These are phyloP conservation scores for Penaeus japonicus DNA, from an alignment of 1,140 invertebrate species.

Conservation along the genomic window DNA sequence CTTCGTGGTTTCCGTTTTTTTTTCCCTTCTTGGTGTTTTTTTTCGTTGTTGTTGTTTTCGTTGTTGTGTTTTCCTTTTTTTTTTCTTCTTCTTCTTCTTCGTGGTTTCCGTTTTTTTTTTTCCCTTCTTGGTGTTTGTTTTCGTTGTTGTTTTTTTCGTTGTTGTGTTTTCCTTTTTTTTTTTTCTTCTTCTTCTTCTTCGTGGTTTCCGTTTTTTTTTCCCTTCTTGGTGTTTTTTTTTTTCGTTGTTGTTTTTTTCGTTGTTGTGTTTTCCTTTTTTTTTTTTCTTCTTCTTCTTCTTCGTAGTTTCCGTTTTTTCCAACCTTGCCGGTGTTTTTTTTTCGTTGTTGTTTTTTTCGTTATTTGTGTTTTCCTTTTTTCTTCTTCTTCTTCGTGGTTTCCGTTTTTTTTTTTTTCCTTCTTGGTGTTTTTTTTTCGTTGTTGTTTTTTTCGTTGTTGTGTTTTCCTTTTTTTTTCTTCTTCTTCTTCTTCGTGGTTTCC, in stretches of 20 bases:
- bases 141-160: too few relatives aligned
- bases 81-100: too few relatives aligned
- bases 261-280: too few relatives aligned
- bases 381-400: not conserved
- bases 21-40: not conserved
- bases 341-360: not conserved
- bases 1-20: too few relatives aligned
- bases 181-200: too few relatives aligned
- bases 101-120: conserved; percentile 11
- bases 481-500: not conserved
- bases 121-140: too few relatives aligned
- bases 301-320: not conserved
- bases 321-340: not conserved
- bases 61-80: not conserved
- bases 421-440: not conserved
- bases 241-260: not conserved
- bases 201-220: too few relatives aligned
- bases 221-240: not conserved
- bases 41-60: not conserved
- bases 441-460: not conserved
- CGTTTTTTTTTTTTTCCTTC: not conserved
- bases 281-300: too few relatives aligned
- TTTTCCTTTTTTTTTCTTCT: not conserved
- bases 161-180: too few relatives aligned
- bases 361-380: not conserved